Conservation (phyloP, 2,113 vertebrate genomes). For the Alces alces region DNA sequence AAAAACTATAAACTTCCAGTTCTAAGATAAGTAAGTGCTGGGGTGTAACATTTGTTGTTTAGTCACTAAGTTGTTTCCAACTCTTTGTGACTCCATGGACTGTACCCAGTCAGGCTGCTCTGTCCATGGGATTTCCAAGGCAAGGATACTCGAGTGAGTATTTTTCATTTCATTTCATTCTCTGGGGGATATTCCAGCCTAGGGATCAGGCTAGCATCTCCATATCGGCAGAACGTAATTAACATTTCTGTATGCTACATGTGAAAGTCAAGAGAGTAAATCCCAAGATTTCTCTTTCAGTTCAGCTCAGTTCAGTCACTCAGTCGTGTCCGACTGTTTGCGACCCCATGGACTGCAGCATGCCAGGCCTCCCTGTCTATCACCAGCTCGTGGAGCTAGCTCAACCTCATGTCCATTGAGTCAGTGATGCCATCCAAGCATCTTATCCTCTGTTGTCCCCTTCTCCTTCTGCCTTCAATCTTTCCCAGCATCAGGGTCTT, state of each 20-base stretch:
- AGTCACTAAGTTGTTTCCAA: not conserved
- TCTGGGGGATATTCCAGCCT: not conserved
- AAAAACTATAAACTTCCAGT: not conserved
- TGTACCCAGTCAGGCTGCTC: not conserved
- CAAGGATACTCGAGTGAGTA: not conserved
- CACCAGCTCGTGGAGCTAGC: rapidly evolving
- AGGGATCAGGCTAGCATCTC: not conserved
- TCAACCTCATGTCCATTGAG: not conserved
- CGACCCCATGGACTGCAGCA: not conserved
- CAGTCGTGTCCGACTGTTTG: rapidly evolving
- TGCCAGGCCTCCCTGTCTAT: not conserved
- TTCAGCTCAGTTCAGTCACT: not conserved
- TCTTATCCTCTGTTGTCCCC: not conserved
- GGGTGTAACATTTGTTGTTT: not conserved
- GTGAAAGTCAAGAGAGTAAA: not conserved
- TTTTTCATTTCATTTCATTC: not conserved
- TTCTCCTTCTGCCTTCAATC: not conserved
- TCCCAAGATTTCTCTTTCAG: not conserved
- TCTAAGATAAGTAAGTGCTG: not conserved
- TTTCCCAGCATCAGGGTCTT: not conserved
- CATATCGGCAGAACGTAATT: not conserved
- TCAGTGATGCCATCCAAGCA: not conserved
- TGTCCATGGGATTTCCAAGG: not conserved
- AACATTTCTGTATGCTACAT: not conserved
- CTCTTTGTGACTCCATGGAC: not conserved